Conservation (phyloP, 1,140 invertebrate species). For the Hyles vespertilio region DNA sequence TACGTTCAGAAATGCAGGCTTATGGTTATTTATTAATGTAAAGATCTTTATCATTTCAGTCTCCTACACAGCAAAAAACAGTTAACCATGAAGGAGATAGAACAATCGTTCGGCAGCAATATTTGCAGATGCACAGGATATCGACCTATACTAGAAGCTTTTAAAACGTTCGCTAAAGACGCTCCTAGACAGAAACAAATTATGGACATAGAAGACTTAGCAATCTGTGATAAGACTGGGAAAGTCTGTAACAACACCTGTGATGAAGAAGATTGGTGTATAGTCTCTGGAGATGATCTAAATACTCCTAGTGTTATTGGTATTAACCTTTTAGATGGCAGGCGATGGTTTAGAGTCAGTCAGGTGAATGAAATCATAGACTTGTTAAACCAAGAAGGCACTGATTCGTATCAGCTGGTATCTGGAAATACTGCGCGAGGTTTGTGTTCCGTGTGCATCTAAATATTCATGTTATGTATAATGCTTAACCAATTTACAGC, state of each 20-base stretch:
- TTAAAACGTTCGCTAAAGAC: conserved; percentile 79
- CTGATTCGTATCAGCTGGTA: conserved; percentile 73
- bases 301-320: conserved; percentile 10
- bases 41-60: conserved; percentile 21
- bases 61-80: conserved; percentile 53
- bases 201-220: conserved; percentile 52
- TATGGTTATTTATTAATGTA: too few species aligned
- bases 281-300: conserved; percentile 26
- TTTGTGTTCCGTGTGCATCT: neutral
- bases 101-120: conserved; percentile 83
- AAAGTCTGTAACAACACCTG: conserved; percentile 41
- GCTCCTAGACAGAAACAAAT: conserved; percentile 16
- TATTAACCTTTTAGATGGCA: conserved; percentile 29
- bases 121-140: conserved; percentile 90
- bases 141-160: conserved; percentile 86
- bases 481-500: conserved; percentile 4
- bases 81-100: conserved; percentile 79
- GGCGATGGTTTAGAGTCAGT: conserved; percentile 68
- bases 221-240: conserved; percentile 37
- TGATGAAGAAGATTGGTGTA: conserved; percentile 31
- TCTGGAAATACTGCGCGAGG: conserved; percentile 76
- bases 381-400: conserved; percentile 55
- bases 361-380: conserved; percentile 69
- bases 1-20: too few species aligned
- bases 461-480: too few species aligned